phyloP scores from a whole-genome alignment of 2,113 vertebrate genomes.

The Aviceda subcristata region DNA sequence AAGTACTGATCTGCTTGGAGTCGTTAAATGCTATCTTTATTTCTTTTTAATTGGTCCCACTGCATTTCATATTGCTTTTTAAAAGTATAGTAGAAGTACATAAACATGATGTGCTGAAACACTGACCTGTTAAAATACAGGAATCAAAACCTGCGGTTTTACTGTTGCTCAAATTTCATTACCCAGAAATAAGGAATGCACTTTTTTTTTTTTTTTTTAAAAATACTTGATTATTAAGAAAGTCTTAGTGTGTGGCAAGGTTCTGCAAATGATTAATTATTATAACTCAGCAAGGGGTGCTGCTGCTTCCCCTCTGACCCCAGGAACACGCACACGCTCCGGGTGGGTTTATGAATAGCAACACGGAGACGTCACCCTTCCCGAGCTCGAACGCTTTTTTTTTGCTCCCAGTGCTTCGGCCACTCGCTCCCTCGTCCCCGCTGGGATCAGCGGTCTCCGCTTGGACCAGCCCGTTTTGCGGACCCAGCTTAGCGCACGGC shows the following conservation, averaged over 20 bases:
- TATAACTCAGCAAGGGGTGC: not conserved
- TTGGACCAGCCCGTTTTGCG: not conserved
- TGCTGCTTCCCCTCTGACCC: not conserved
- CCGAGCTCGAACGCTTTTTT: not conserved
- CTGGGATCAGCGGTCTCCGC: not conserved
- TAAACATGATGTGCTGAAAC: not conserved
- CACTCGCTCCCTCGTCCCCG: accelerated
- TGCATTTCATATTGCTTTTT: not conserved
- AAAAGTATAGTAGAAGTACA: not conserved
- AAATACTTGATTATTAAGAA: not conserved
- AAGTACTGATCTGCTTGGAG: not conserved
- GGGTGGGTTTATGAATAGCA: not conserved
- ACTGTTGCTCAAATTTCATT: not conserved
- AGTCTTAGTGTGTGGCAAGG: not conserved
- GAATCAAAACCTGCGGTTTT: not conserved
- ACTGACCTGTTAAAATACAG: not conserved
- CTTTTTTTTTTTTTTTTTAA: not conserved
- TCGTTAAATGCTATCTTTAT: not conserved
- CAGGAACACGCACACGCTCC: accelerated
- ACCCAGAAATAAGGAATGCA: not conserved
- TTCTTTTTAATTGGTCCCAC: not conserved
- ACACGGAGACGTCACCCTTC: accelerated
- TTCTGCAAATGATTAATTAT: not conserved
- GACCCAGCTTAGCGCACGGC: accelerated
- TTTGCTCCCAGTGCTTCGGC: not conserved